Conservation (phyloP, 2,113 vertebrate species). For the Hiodon alosoides region DNA sequence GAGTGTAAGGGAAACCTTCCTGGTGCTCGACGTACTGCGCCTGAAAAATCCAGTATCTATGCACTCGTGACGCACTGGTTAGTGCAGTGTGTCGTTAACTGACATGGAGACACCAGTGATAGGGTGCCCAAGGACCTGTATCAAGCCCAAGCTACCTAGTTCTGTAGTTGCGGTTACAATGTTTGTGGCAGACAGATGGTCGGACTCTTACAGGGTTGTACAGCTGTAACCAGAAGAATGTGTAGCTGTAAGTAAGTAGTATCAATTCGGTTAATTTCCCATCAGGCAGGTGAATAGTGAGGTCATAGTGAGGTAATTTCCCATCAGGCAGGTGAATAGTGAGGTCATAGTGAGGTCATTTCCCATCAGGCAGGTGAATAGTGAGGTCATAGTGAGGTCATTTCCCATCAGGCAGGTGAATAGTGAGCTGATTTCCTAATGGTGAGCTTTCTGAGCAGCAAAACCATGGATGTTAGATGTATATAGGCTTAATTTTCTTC, state of each 20-base stretch:
- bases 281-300: too few relatives aligned
- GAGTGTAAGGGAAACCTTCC: too few relatives aligned
- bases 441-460: background rate
- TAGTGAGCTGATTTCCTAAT: background rate
- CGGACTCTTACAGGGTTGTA: background rate
- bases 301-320: too few relatives aligned
- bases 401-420: too few relatives aligned
- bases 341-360: too few relatives aligned
- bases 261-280: too few relatives aligned
- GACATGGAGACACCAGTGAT: background rate
- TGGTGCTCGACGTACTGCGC: background rate
- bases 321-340: too few relatives aligned
- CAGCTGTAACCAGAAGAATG: background rate
- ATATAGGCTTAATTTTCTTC: background rate
- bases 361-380: too few relatives aligned
- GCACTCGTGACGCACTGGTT: background rate
- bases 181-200: background rate
- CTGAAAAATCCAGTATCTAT: background rate
- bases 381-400: too few relatives aligned
- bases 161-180: too few relatives aligned
- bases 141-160: conserved; percentile 5
- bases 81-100: background rate
- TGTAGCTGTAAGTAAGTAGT: conserved; percentile 3
- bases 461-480: conserved; percentile 1
- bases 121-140: background rate